Base-by-base conservation (phyloP, 1,140 invertebrate genomes). In the Zaprionus inermis region DNA sequence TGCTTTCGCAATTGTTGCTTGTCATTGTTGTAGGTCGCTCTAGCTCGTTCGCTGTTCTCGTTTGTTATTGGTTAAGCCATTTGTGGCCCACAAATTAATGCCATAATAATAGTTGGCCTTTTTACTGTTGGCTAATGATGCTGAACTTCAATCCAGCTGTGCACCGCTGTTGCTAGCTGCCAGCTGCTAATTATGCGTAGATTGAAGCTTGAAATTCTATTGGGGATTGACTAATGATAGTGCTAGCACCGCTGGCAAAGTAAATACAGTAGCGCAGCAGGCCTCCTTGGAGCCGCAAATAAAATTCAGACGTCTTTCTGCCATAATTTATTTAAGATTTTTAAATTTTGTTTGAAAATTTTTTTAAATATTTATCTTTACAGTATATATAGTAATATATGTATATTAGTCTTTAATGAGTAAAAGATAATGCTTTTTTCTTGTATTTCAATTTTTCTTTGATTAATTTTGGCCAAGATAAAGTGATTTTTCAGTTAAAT, bases 111-210 rank as follows among this genome's bases (percentile, higher is more conserved):
- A 83, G 84, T 82, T 71, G 77, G 51, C 74, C 61, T 57, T 73
- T 72, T 77, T 74, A 74, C 65, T 70, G 68, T 44, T 68, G 67
- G 73, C 84, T 88, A 89, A 88, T 89, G 83, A 88, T 85, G 82
- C 82, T 81, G 68, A 86, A 82, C 78, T 83, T 72, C 36, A 74
- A 59, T 76, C 70, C 81, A 85, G 84, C 82, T 85, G 81, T 86
- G 81, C 54, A 60, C 68, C 41, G 22, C 51, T n/a, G n/a, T n/a
- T n/a, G n/a, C n/a, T n/a, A n/a, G n/a, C n/a, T 65, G 82, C 71
- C 82, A 81, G 76, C 83, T 85, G 82, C 82, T 85, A 85, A 85
- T 85, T 85, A 85, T 85, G 82, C 79, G 77, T 80, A 75, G 68
- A 79, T 49, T 76, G 76, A 52, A 60, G 61, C 72, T 77, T 63